These are phyloP conservation scores for Ectropis crepuscularia DNA, from an alignment of 2,888 invertebrate genomes.

Conservation along the genomic window DNA sequence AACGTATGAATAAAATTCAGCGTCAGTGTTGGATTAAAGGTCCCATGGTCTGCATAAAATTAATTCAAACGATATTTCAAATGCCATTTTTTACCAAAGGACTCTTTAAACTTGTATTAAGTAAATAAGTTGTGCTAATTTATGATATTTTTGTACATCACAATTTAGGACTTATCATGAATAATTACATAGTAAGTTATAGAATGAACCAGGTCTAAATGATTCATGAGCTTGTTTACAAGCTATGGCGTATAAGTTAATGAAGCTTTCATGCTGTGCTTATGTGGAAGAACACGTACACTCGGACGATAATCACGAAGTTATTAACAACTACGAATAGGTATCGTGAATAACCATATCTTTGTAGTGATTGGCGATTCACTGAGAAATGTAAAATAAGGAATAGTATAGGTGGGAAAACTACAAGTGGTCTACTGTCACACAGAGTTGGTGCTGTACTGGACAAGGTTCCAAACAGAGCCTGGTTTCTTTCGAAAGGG, in stretches of 20 bases:
- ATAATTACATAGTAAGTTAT: conserved; percentile 8
- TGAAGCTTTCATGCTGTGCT: conserved; percentile 43
- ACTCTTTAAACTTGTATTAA: conserved; percentile 13
- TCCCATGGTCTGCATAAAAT: conserved; percentile 13
- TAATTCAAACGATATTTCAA: background rate
- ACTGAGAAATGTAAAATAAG: conserved; percentile 50
- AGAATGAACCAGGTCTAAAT: conserved; percentile 14
- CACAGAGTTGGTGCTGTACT: conserved; percentile 45
- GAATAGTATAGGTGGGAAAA: conserved; percentile 44
- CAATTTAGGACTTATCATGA: conserved; percentile 5
- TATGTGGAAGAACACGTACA: conserved; percentile 72
- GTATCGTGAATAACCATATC: conserved; percentile 70
- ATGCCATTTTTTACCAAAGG: conserved; percentile 15
- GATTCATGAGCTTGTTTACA: conserved; percentile 14
- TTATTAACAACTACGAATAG: conserved; percentile 48
- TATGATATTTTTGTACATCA: background rate
- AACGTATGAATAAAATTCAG: conserved; percentile 14
- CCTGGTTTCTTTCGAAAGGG: conserved; percentile 43
- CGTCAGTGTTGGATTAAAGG: conserved; percentile 23
- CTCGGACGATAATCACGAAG: conserved; percentile 55
- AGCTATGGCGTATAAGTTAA: conserved; percentile 26
- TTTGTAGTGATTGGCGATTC: conserved; percentile 57
- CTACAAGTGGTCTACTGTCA: conserved; percentile 50
- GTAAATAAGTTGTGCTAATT: background rate
- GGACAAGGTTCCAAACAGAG: conserved; percentile 30